A percentile compares a stretch with the other conserved stretches of the same genome.
Evolutionary conservation across 2,113 vertebrate species (phyloP).

Genomic region (Melierax canorus): DNA sequence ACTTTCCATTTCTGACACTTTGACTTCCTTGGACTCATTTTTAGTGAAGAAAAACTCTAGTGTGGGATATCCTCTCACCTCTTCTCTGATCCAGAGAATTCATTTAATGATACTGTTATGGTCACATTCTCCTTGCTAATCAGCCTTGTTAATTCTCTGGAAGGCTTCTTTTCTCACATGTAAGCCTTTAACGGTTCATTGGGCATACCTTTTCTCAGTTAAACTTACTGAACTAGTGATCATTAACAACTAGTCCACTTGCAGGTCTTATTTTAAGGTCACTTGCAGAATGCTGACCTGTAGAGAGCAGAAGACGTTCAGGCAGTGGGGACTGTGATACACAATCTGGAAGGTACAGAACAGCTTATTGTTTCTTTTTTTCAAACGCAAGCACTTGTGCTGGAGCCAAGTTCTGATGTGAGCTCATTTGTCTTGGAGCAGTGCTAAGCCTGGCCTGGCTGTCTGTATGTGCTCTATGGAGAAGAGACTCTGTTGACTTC

Average conservation of each 20-base stretch:
- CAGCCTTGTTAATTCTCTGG: not conserved
- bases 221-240: not conserved
- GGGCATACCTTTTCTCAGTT: not conserved
- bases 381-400: not conserved
- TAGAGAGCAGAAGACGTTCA: not conserved
- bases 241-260: not conserved
- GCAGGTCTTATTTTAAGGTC: not conserved
- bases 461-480: not conserved
- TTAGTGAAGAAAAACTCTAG: not conserved
- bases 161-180: not conserved
- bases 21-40: not conserved
- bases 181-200: not conserved
- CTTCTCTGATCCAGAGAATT: not conserved
- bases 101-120: not conserved
- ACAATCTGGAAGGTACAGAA: not conserved
- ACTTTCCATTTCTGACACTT: not conserved
- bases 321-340: not conserved
- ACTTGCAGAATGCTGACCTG: not conserved
- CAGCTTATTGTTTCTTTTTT: not conserved
- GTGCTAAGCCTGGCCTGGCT: not conserved
- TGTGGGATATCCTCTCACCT: not conserved
- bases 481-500: not conserved
- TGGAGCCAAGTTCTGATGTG: not conserved
- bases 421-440: not conserved
- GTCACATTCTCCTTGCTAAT: not conserved